Percentiles rank a stretch among this genome's conserved stretches.
Evolutionary conservation across 2,797 vertebrate genomes (phyloP).

Genomic region (Rhinichthys osculus): DNA sequence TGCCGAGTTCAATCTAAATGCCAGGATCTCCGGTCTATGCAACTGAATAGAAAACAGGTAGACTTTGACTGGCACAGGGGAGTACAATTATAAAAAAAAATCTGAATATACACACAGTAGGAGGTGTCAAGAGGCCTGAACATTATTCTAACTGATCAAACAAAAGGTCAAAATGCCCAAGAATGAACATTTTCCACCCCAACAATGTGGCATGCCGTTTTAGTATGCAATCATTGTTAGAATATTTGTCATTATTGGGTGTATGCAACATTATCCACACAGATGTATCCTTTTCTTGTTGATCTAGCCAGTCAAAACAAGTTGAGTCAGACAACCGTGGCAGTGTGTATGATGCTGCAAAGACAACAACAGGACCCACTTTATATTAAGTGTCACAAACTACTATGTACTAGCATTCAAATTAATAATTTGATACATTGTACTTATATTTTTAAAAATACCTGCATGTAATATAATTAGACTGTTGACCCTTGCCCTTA

Average conservation of each 20-base stretch:
- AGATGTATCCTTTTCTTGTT: not conserved
- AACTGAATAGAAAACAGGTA: slow-evolving; percentile 23
- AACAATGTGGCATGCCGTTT: not conserved
- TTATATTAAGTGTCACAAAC: not conserved
- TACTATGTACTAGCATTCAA: not conserved
- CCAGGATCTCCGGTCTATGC: slow-evolving; percentile 40
- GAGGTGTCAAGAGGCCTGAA: slow-evolving; percentile 10
- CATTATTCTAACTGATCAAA: slow-evolving; percentile 11
- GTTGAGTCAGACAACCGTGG: not conserved
- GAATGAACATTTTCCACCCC: not conserved
- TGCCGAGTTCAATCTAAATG: slow-evolving; percentile 58
- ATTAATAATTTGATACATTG: not conserved
- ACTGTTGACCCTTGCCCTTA: not conserved
- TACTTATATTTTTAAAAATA: not conserved
- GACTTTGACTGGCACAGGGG: slow-evolving; percentile 3
- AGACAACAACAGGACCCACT: not conserved
- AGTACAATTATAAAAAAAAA: slow-evolving; percentile 13
- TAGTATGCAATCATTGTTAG: not conserved
- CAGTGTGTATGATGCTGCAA: not conserved
- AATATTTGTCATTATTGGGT: not conserved
- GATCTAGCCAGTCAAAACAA: slow-evolving; percentile 4
- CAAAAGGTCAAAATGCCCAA: not conserved
- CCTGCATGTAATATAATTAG: not conserved
- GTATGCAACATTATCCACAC: not conserved
- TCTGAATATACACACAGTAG: slow-evolving; percentile 2